Percentiles rank a stretch among this genome's conserved stretches.
Evolutionary conservation across 2,888 invertebrate genomes (phyloP).

Genomic region (Macrosiphum euphorbiae): DNA sequence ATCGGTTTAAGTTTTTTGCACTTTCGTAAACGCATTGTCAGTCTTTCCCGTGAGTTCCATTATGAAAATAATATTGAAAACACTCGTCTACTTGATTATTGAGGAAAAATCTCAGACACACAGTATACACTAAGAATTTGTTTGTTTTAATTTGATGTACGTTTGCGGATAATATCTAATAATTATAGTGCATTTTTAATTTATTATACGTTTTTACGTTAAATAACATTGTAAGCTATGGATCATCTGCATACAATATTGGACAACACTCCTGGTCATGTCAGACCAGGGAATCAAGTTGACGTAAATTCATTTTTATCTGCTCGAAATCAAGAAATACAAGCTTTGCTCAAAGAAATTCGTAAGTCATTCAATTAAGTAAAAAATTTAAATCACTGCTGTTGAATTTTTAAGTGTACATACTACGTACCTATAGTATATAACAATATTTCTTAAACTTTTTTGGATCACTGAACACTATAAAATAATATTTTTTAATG

Average conservation of each 20-base stretch:
- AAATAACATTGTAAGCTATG: background rate
- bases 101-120: too few species aligned
- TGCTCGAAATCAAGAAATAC: conserved; percentile 79
- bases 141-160: too few species aligned
- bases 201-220: background rate
- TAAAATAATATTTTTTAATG: too few species aligned
- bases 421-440: background rate
- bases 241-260: conserved; percentile 45
- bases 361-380: conserved; percentile 66
- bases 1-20: too few species aligned
- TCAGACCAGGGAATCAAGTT: conserved; percentile 29
- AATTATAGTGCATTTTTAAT: background rate
- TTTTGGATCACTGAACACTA: too few species aligned
- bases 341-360: conserved; percentile 78
- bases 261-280: background rate
- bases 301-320: conserved; percentile 40
- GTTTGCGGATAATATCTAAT: too few species aligned
- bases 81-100: too few species aligned
- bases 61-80: too few species aligned
- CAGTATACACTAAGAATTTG: too few species aligned
- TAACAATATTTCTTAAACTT: background rate
- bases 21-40: too few species aligned
- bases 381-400: background rate
- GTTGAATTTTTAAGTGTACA: background rate
- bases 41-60: too few species aligned